Evolutionary conservation across 2,888 invertebrate genomes (phyloP), one percentile per base, ranked within the genome.

Genomic region (Orthosia gothica): DNA sequence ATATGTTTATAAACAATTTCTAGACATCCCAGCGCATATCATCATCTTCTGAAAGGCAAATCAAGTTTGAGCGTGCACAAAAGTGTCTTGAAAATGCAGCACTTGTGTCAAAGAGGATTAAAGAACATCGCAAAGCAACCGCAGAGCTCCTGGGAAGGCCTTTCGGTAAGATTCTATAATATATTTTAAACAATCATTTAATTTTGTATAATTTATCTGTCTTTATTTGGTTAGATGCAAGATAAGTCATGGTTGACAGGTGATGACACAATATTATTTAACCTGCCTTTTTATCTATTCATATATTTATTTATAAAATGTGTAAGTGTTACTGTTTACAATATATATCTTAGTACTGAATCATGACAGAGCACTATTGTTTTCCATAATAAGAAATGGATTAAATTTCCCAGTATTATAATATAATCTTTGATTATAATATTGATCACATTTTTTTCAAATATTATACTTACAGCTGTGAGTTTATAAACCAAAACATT

Each of bases 71-170:
- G 84, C 91, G 95, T 81, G 96, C 96, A 55, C 96, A 96, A 78
- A 96, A 94, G 90, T 96, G 96, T 81, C 91, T 96, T 81, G 96
- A 96, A 91, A 96, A 96, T 96, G 96, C 96, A 76, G 96, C 95
- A 47, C 94, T 96, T 87, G 96, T 96, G 13, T 96, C 96, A 3
- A 96, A 96, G 88, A 91, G 95, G 74, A 96, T 96, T 69, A 96
- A 96, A 87, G 96, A 96, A 88, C 96, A 96, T 59, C 87, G 96
- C 12, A 96, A 95, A 90, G 96, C 96, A n/a, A 95, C 96, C 79
- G 96, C 96, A 47, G 96, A 96, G 80, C 88, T 96, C 64, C 84
- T 96, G 88, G 96, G 96, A 70, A 91, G 90, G 71, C 95, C 96
- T 52, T 96, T 96, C 91, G 96, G 96, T 96, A 88, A 88, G 86